Percentiles rank a stretch among this genome's conserved stretches.
phyloP scores from a whole-genome alignment of 2,113 vertebrate species.

The Pedionomus torquatus region DNA sequence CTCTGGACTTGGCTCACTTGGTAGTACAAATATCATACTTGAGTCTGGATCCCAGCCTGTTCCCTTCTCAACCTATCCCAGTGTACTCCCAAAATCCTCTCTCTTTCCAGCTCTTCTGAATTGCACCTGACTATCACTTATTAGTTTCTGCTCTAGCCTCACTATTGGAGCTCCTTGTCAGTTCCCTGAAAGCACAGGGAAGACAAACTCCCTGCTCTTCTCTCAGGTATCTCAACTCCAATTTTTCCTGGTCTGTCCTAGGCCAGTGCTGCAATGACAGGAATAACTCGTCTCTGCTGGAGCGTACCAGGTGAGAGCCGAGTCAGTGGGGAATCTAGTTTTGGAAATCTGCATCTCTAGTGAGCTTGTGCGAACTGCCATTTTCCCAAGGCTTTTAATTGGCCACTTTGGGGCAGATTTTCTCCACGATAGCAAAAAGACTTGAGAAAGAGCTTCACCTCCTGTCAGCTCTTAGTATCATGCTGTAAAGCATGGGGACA shows the following conservation, averaged over 20 bases:
- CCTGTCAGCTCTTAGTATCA: conserved; percentile 16
- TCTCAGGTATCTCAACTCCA: background rate
- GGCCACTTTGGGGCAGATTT: conserved; percentile 42
- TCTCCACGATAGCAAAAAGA: background rate
- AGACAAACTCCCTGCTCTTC: background rate
- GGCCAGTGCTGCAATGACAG: background rate
- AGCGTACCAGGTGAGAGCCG: fast-evolving
- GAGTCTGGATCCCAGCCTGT: background rate
- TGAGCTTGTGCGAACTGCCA: background rate
- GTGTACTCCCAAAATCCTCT: background rate
- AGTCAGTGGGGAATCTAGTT: background rate
- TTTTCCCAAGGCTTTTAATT: conserved; percentile 59
- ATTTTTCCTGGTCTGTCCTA: background rate
- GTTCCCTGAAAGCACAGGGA: background rate
- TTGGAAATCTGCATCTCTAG: conserved; percentile 31
- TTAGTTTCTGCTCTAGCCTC: background rate
- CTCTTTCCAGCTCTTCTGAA: background rate
- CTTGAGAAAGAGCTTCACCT: conserved; percentile 27
- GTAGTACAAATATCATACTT: background rate
- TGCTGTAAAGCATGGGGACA: background rate
- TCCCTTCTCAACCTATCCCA: background rate
- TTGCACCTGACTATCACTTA: background rate
- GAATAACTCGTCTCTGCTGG: background rate
- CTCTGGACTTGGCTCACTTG: background rate
- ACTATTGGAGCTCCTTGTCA: background rate